These are phyloP conservation scores for Halictus rubicundus DNA, from an alignment of 1,140 invertebrate species.

Conservation along the genomic window DNA sequence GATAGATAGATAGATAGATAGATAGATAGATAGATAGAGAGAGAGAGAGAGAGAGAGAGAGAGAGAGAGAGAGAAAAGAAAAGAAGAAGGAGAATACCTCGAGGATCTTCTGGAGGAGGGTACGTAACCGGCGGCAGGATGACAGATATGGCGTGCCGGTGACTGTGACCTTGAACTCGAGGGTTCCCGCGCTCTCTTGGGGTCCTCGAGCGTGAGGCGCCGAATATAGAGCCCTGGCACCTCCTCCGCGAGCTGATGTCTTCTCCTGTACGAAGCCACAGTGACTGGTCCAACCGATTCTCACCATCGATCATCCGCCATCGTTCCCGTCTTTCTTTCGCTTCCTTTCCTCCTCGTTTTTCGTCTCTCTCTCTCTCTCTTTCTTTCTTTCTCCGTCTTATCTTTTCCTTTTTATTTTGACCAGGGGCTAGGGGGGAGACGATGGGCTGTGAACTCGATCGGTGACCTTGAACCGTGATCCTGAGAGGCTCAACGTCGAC, in stretches of 20 bases:
- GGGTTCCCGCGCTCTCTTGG: slow-evolving; percentile 68
- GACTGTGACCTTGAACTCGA: slow-evolving; percentile 70
- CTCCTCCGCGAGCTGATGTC: slow-evolving; percentile 74
- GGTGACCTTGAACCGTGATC: slow-evolving; percentile 57
- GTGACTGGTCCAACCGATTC: slow-evolving; percentile 62
- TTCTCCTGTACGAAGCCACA: slow-evolving; percentile 72
- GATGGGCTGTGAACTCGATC: slow-evolving; percentile 46
- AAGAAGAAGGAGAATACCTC: too few species aligned
- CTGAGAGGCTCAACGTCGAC: slow-evolving; percentile 14
- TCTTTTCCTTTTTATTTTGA: slow-evolving; percentile 11
- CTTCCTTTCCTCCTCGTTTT: neutral
- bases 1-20: slow-evolving; percentile 1
- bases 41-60: neutral
- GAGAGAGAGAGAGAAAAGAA: slow-evolving; percentile 4
- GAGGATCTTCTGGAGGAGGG: slow-evolving; percentile 69
- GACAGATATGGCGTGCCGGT: slow-evolving; percentile 73
- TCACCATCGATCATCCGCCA: slow-evolving; percentile 63
- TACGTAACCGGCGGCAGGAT: slow-evolving; percentile 68
- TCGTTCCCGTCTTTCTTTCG: slow-evolving; percentile 12
- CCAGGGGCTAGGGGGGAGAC: neutral
- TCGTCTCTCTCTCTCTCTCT: neutral
- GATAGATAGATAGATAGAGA: too few species aligned
- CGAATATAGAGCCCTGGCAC: slow-evolving; percentile 77
- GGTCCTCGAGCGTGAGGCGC: slow-evolving; percentile 76
- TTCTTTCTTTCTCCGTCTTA: too few species aligned